Evolutionary conservation across 2,888 invertebrate genomes (phyloP).

Genomic region (Lasioglossum lativentre): DNA sequence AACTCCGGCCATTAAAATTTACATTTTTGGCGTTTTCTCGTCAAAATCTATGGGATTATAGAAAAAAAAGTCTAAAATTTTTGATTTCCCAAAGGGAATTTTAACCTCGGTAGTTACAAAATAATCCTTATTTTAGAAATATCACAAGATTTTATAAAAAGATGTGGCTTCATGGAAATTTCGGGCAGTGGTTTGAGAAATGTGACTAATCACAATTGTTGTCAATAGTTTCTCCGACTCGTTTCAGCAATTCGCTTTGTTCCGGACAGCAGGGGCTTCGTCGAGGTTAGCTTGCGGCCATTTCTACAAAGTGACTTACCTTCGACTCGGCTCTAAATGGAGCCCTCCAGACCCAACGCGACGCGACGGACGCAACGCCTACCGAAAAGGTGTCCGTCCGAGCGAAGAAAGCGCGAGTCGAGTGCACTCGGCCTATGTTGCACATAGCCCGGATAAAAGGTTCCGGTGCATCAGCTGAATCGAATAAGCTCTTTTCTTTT

Average conservation of each 20-base stretch:
- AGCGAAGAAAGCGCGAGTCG: conserved; percentile 24
- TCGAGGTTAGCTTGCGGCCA: conserved; percentile 21
- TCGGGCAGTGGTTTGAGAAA: too few species aligned
- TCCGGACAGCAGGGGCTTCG: not conserved
- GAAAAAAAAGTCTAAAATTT: too few species aligned
- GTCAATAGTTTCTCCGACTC: not conserved
- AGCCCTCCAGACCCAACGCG: conserved; percentile 4
- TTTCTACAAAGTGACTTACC: conserved; percentile 42
- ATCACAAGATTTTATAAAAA: too few species aligned
- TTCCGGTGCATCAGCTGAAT: conserved; percentile 19
- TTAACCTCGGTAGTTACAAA: too few species aligned
- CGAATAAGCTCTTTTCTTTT: conserved; percentile 16
- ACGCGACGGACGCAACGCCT: conserved; percentile 11
- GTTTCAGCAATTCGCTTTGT: not conserved
- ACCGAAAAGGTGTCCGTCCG: conserved; percentile 21
- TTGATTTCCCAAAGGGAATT: too few species aligned
- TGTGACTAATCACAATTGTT: too few species aligned
- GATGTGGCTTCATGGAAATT: too few species aligned
- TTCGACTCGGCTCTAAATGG: conserved; percentile 38
- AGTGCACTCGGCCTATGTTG: conserved; percentile 36
- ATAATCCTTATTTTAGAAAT: too few species aligned
- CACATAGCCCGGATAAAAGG: conserved; percentile 27
- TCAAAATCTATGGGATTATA: too few species aligned
- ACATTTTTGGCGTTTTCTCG: too few species aligned
- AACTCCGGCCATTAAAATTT: too few species aligned